Evolutionary conservation across 2,113 vertebrate species (phyloP).

Genomic region (Sialia sialis): DNA sequence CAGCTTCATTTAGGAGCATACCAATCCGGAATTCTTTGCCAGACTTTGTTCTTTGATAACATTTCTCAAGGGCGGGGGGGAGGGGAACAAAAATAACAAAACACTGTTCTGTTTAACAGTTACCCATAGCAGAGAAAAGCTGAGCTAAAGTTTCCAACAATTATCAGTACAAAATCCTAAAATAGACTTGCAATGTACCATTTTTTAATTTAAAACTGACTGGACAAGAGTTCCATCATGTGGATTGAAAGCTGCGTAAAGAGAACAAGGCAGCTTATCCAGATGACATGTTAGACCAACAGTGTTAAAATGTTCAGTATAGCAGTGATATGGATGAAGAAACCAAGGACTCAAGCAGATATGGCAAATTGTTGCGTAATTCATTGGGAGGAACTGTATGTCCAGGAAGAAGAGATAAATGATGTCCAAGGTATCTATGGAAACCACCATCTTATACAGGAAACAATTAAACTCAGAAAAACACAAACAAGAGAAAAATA

Average conservation of each 20-base stretch:
- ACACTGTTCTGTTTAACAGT: constrained; percentile 33
- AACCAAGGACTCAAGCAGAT: neutral
- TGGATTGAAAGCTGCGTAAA: neutral
- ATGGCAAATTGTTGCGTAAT: neutral
- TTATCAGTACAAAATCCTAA: constrained; percentile 5
- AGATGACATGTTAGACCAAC: neutral
- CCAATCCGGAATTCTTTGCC: neutral
- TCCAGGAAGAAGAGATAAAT: neutral
- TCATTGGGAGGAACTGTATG: neutral
- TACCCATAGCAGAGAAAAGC: constrained; percentile 23
- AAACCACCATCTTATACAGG: neutral
- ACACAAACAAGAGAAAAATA: neutral
- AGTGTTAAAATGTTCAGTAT: neutral
- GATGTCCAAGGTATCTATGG: constrained; percentile 5
- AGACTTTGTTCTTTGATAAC: constrained; percentile 46
- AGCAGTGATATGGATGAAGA: neutral
- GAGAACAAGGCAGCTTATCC: neutral
- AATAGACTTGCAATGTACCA: neutral
- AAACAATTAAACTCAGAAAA: constrained; percentile 29
- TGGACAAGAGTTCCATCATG: neutral
- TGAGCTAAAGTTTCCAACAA: constrained; percentile 47
- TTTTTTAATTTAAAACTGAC: neutral
- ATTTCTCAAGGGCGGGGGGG: neutral
- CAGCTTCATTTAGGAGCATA: neutral
- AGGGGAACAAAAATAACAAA: constrained; percentile 33